These are phyloP conservation scores for Gambusia yucatana DNA, from an alignment of 2,797 vertebrate genomes.

Conservation along the genomic window DNA sequence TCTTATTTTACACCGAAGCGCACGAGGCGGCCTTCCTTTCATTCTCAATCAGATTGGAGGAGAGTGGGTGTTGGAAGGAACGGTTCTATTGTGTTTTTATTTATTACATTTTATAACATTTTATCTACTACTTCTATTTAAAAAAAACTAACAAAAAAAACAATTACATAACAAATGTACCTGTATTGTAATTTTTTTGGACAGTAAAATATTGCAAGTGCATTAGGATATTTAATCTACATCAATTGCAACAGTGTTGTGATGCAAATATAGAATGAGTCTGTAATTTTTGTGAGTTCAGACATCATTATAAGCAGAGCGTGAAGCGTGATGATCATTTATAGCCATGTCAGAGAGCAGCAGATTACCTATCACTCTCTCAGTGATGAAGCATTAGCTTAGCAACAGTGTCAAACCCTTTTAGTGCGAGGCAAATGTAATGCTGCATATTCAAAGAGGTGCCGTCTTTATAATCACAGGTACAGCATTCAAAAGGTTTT, in stretches of 20 bases:
- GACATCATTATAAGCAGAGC: constrained; percentile 63
- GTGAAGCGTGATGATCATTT: constrained; percentile 57
- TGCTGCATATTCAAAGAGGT: constrained; percentile 29
- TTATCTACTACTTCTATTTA: too few species aligned
- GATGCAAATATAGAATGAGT: constrained; percentile 58
- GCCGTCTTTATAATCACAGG: constrained; percentile 29
- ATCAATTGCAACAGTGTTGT: constrained; percentile 1
- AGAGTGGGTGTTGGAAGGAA: constrained; percentile 1
- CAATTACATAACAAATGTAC: too few species aligned
- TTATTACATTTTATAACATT: neutral
- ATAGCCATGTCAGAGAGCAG: constrained; percentile 55
- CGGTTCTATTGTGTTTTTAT: neutral
- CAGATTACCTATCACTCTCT: constrained; percentile 66
- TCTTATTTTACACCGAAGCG: constrained; percentile 9
- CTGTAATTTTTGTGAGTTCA: constrained; percentile 56
- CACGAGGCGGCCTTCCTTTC: neutral
- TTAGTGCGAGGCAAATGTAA: constrained; percentile 50
- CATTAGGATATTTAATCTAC: constrained; percentile 20
- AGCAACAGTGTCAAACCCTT: constrained; percentile 70
- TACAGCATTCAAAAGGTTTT: constrained; percentile 14
- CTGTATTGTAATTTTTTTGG: neutral
- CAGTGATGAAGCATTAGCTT: constrained; percentile 71
- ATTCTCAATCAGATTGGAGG: neutral
- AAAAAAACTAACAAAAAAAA: too few species aligned
- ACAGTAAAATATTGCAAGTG: neutral